A percentile compares a stretch with the other conserved stretches of the same genome.
Evolutionary conservation across 2,113 vertebrate genomes (phyloP).

Genomic region (Lanius collurio): DNA sequence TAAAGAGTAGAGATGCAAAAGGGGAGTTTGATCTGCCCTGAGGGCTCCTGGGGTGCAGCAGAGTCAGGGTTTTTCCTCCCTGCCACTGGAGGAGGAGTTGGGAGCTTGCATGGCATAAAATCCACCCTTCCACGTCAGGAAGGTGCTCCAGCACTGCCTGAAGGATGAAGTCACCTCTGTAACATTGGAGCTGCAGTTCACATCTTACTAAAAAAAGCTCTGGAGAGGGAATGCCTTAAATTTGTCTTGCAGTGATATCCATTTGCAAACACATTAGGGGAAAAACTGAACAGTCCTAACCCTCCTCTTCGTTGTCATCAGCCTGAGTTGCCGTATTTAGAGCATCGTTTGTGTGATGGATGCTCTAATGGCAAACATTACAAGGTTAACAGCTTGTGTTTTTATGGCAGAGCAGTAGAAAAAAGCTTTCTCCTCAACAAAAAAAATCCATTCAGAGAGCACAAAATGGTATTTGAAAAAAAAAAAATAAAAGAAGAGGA

Average conservation of each 20-base stretch:
- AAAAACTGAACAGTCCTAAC: not conserved
- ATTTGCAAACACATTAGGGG: not conserved
- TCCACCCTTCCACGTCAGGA: not conserved
- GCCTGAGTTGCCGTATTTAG: not conserved
- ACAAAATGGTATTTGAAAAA: not conserved
- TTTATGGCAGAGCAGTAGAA: not conserved
- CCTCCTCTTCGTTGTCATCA: not conserved
- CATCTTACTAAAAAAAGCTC: not conserved
- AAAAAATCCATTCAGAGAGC: not conserved
- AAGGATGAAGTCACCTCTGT: not conserved
- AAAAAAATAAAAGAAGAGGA: not conserved
- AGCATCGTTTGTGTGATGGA: not conserved
- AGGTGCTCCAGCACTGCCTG: not conserved
- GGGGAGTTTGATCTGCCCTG: not conserved
- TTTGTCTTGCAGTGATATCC: not conserved
- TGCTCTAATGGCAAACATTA: constrained; percentile 20
- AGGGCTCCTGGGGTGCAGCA: not conserved
- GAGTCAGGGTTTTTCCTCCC: not conserved
- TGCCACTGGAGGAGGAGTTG: not conserved
- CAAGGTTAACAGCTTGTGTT: constrained; percentile 17
- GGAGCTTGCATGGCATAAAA: not conserved
- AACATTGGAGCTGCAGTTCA: not conserved
- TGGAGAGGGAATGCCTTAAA: not conserved
- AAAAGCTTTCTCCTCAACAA: not conserved
- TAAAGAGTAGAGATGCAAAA: fast-evolving